These are phyloP conservation scores for Xylota sylvarum DNA, from an alignment of 2,888 invertebrate genomes.

Conservation along the genomic window DNA sequence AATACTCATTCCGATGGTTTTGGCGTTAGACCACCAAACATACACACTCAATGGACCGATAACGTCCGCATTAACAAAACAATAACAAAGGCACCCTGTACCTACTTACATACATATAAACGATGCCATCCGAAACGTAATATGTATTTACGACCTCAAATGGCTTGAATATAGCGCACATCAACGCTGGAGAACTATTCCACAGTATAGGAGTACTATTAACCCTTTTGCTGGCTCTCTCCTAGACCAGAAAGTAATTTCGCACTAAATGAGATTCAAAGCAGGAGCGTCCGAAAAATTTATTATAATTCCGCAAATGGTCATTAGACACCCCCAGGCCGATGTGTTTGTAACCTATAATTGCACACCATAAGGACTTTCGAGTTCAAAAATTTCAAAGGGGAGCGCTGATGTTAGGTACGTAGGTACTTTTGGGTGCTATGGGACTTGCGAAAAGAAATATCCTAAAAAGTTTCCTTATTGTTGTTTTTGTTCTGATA, in stretches of 20 bases:
- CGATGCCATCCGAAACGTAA: conserved; percentile 23
- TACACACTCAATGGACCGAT: conserved; percentile 16
- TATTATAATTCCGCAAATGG: conserved; percentile 45
- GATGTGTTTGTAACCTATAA: conserved; percentile 22
- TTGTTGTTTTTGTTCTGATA: conserved; percentile 34
- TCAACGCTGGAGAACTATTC: not conserved
- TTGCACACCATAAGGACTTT: conserved; percentile 38
- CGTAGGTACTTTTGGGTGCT: conserved; percentile 2
- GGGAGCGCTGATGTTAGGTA: not conserved
- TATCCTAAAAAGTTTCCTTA: conserved; percentile 51
- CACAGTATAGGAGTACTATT: not conserved
- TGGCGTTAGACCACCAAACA: conserved; percentile 35
- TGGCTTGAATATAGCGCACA: conserved; percentile 22
- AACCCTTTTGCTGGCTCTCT: conserved; percentile 11
- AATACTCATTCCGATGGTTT: conserved; percentile 32
- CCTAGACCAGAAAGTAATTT: conserved; percentile 12
- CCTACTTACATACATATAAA: conserved; percentile 21
- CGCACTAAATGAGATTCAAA: conserved; percentile 50
- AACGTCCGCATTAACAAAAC: conserved; percentile 35
- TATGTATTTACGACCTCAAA: conserved; percentile 50
- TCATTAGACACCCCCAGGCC: conserved; percentile 8
- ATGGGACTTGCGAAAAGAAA: not conserved
- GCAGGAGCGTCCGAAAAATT: conserved; percentile 18
- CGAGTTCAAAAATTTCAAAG: conserved; percentile 8
- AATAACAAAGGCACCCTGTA: conserved; percentile 5